These are phyloP conservation scores for Hippocampus kuda DNA, from an alignment of 2,797 vertebrate species.

Conservation along the genomic window DNA sequence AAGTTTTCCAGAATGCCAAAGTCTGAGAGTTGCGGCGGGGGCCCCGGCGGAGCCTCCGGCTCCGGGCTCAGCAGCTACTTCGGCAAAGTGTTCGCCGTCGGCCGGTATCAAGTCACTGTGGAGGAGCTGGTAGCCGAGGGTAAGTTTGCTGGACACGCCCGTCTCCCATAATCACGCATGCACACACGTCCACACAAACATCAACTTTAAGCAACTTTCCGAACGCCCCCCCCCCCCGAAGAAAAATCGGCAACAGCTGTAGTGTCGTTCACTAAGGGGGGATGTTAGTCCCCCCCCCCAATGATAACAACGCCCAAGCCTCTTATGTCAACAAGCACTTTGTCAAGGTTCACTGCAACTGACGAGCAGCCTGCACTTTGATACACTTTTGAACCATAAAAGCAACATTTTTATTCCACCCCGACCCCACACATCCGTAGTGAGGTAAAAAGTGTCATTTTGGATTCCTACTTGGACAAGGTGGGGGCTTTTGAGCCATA, in stretches of 20 bases:
- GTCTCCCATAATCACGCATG: background rate
- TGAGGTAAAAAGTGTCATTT: background rate
- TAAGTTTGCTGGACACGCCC: slow-evolving; percentile 53
- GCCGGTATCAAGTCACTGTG: slow-evolving; percentile 85
- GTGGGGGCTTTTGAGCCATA: no score
- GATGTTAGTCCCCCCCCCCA: background rate
- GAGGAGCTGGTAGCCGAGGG: slow-evolving; percentile 89
- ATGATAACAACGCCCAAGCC: background rate
- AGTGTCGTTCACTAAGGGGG: background rate
- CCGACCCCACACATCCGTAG: background rate
- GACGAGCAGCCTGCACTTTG: background rate
- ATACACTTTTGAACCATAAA: background rate
- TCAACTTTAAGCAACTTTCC: background rate
- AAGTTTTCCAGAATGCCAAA: slow-evolving; percentile 94
- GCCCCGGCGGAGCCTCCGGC: slow-evolving; percentile 64
- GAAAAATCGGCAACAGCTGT: background rate
- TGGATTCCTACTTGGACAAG: no score
- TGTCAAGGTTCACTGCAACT: background rate
- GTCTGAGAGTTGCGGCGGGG: slow-evolving; percentile 72
- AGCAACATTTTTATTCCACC: background rate
- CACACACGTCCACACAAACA: no score
- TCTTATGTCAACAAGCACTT: slow-evolving; percentile 1
- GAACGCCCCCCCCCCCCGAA: background rate
- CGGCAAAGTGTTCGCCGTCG: slow-evolving; percentile 78
- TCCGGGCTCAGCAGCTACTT: slow-evolving; percentile 66